Percentiles rank a stretch among this genome's conserved stretches.
Evolutionary conservation across 2,888 invertebrate genomes (phyloP).

Genomic region (Sialis fuliginosa): DNA sequence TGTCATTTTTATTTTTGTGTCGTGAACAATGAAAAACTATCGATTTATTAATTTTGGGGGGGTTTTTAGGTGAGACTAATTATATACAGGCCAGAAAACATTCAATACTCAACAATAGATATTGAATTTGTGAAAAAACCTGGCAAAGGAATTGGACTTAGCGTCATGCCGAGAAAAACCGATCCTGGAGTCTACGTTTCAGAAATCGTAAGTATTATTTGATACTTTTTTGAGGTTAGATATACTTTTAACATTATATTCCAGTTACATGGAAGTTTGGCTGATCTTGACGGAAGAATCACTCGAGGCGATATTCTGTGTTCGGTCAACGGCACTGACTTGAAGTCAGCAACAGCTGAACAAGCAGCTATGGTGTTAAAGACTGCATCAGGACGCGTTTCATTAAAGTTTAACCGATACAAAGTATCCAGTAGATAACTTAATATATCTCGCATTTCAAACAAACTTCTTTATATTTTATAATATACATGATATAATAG

Average conservation of each 20-base stretch:
- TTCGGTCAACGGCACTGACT: constrained; percentile 74
- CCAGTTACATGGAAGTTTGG: constrained; percentile 75
- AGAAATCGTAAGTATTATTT: constrained; percentile 81
- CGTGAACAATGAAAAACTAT: not conserved
- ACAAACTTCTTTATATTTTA: not conserved
- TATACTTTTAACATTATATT: constrained; percentile 7
- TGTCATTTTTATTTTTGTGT: too few species aligned
- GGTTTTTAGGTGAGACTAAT: constrained; percentile 54
- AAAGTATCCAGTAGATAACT: constrained; percentile 37
- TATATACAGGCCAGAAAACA: constrained; percentile 59
- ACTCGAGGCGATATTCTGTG: constrained; percentile 84
- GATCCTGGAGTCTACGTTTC: constrained; percentile 78
- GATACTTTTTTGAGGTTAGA: not conserved
- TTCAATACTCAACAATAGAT: constrained; percentile 51
- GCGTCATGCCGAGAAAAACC: constrained; percentile 60
- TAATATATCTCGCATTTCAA: not conserved
- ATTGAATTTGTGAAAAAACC: constrained; percentile 76
- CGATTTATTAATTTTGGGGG: constrained; percentile 1
- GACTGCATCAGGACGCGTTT: constrained; percentile 64
- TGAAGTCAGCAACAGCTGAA: constrained; percentile 57
- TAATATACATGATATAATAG: not conserved
- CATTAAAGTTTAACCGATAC: constrained; percentile 71
- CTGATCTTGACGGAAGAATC: constrained; percentile 72
- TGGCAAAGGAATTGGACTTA: constrained; percentile 76
- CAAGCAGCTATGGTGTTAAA: constrained; percentile 82